Conservation (phyloP, 92 coral and sea anemone genomes). For the Pocillopora meandrina region DNA sequence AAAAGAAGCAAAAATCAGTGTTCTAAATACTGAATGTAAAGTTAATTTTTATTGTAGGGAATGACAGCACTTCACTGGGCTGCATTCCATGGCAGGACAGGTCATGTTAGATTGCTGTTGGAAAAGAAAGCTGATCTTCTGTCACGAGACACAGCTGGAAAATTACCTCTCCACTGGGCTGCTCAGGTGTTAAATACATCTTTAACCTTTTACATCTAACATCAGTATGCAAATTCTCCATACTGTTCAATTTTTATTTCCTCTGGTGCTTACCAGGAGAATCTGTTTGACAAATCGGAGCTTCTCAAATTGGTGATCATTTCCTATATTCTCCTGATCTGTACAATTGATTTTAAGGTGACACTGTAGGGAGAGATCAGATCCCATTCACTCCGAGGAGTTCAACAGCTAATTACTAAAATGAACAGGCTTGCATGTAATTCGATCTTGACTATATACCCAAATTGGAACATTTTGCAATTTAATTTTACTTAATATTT, state of each 20-base stretch:
- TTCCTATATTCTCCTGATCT: no score
- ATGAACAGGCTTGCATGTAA: no score
- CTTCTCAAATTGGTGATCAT: no score
- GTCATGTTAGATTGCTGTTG: slow-evolving; percentile 63
- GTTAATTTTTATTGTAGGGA: slow-evolving; percentile 49
- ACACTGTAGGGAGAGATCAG: no score
- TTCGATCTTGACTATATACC: no score
- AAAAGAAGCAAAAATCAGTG: background rate
- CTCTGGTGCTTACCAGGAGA: no score
- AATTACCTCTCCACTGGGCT: slow-evolving; percentile 84
- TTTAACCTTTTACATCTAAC: background rate
- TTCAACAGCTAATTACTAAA: no score
- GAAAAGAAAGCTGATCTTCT: slow-evolving; percentile 76
- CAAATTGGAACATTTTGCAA: background rate
- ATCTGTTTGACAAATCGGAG: no score
- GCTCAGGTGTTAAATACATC: slow-evolving; percentile 61
- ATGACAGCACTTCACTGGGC: slow-evolving; percentile 95
- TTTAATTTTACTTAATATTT: background rate
- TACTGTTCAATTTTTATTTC: no score
- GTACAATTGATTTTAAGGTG: no score
- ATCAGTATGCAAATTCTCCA: no score
- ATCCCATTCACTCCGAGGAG: no score
- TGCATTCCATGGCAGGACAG: slow-evolving; percentile 79
- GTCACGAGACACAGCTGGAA: slow-evolving; percentile 81
- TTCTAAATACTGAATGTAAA: background rate